Evolutionary conservation across 2,113 vertebrate genomes (phyloP), one percentile per base, ranked within the genome.

Genomic region (Lutjanus erythropterus): DNA sequence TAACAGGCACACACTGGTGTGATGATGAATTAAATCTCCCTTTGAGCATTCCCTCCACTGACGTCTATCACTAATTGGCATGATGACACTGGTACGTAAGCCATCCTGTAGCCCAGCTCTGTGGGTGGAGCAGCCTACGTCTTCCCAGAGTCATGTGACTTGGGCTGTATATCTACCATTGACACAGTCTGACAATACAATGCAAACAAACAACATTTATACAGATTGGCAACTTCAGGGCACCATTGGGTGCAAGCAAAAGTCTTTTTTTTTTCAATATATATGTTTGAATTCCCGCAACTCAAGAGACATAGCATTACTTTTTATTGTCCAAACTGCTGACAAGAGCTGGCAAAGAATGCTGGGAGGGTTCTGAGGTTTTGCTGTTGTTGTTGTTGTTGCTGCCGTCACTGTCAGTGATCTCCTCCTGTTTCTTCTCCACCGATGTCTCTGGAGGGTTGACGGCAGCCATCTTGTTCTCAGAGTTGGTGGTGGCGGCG

Each of bases 1-100:
- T 93, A 97, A 97, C 97, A 99, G 98, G 98, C 97, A 97, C 98
- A 98, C 97, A 97, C 97, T 97, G 98, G 98, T 97, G 96, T 97
- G 97, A 96, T 97, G 91, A 92, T 88, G 86, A 83, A 84, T 67
- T 80, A 73, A 88, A 89, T 87, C 85, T 92, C 84, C 89, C 91
- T 78, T 77, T 75, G 71, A 88, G 78, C 70, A 76, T 89, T 84
- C 83, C 89, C 75, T 80, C 84, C 83, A 85, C 75, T 81, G 78
- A 89, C 77, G 75, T 87, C 81, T 82, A 95, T 96, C 96, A 94
- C 96, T 96, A 97, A 96, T 97, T 97, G 97, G 96, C 97, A 97
- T 97, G 97, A 88, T 86, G 87, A 96, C 95, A 94, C 96, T 95
- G 96, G 96, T 93, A 90, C 89, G 94, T 93, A 94, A 93, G 78